Evolutionary conservation across 2,797 vertebrate genomes (phyloP), one percentile per base, ranked within the genome.

Genomic region (Poeciliopsis gracilis): DNA sequence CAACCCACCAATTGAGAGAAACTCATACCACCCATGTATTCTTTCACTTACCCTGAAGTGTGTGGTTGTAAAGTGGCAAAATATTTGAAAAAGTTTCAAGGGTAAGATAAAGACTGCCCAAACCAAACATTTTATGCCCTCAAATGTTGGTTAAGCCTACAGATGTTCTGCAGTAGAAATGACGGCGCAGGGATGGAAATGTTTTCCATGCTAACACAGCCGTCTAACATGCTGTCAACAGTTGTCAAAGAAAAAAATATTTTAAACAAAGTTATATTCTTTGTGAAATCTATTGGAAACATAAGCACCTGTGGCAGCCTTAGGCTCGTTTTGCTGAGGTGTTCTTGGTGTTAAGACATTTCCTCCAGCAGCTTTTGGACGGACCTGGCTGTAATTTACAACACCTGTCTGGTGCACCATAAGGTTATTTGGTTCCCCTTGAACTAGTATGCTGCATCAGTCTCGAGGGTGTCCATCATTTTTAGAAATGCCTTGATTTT

Each of bases 201-300:
- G 8, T 66, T 66, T 66, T 66, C 30, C 6, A 36, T 63, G 30
- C 30, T 38, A 66, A 61, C 57, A 30, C 12, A 30, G 13, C 28
- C 61, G 67, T 55, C 23, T 61, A 46, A 63, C 30, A 73, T 28
- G 45, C 70, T 78, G 70, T 78, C 70, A 73, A 73, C 57, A 66
- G 55, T 53, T 70, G 25, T 53, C 61, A 77, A 47, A 43, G 53
- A n/a, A 23, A 12, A 23, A 78, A 73, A 47, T 38, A 0, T 5
- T 20, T 49, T 30, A 20, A 49, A 33, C 33, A 38, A 51, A 72
- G 33, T 41, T 73, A 28, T 49, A 47, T 33, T 12, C 55, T 33
- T 30, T 33, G 38, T 63, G 70, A 78, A 51, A 66, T 7, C 16
- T 49, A 30, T 43, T 66, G 51, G 41, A 73, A 78, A 51, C 33